Conservation (phyloP, 1,140 invertebrate genomes). For the Philopotamus ludificatus region DNA sequence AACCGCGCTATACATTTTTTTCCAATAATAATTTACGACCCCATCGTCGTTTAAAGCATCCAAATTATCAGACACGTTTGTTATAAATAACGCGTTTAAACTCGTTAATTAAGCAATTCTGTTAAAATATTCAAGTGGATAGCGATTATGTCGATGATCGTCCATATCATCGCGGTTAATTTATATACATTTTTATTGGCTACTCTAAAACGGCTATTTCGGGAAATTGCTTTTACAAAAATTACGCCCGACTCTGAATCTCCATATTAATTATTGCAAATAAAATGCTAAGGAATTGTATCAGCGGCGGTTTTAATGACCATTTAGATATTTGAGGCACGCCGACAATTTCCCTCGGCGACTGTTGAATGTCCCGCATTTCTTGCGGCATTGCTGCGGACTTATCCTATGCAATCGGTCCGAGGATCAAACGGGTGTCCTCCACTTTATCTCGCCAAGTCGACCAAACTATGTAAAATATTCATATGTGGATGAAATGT, state of each 20-base stretch:
- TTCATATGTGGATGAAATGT: not conserved
- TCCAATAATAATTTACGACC: too few relatives aligned
- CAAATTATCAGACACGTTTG: not conserved
- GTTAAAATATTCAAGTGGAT: not conserved
- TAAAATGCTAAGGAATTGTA: not conserved
- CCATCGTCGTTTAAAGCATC: too few relatives aligned
- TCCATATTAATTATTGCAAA: not conserved
- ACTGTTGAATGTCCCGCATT: slow-evolving; percentile 24
- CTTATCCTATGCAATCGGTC: slow-evolving; percentile 4
- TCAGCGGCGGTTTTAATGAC: not conserved
- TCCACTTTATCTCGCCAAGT: slow-evolving; percentile 1
- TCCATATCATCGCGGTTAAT: not conserved
- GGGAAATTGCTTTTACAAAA: not conserved
- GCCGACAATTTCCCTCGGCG: not conserved
- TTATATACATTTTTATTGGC: not conserved
- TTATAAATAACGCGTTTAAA: not conserved
- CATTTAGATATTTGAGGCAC: slow-evolving; percentile 9
- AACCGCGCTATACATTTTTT: too few relatives aligned
- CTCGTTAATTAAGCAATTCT: slow-evolving; percentile 1
- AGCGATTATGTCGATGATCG: not conserved
- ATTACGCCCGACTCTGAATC: not conserved
- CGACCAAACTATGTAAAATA: slow-evolving; percentile 12
- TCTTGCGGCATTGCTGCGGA: slow-evolving; percentile 14
- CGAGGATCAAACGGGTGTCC: slow-evolving; percentile 11
- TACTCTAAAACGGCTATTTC: not conserved